Percentiles rank a stretch among this genome's conserved stretches.
phyloP scores from a whole-genome alignment of 2,888 invertebrate genomes.

The Camponotus fellah region DNA sequence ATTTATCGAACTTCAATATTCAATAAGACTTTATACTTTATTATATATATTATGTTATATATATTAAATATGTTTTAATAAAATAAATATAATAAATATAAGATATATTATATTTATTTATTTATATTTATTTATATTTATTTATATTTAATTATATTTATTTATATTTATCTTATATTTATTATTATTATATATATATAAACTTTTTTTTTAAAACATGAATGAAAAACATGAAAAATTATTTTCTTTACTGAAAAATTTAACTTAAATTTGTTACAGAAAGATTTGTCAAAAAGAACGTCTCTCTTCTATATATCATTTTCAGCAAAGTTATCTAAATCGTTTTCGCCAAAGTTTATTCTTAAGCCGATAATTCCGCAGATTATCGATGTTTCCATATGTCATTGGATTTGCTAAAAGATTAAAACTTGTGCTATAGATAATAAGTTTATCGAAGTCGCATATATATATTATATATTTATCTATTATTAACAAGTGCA shows the following conservation, averaged over 20 bases:
- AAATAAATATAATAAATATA: background rate
- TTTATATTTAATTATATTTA: too few relatives aligned
- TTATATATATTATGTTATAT: too few relatives aligned
- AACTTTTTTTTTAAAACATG: background rate
- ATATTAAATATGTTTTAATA: too few relatives aligned
- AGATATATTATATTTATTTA: too few relatives aligned
- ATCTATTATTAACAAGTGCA: background rate
- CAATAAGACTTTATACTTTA: background rate
- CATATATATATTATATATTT: background rate
- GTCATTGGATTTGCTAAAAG: background rate
- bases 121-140: too few relatives aligned
- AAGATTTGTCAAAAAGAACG: background rate
- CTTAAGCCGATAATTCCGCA: background rate
- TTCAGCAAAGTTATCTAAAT: conserved; percentile 3
- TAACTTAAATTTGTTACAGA: background rate
- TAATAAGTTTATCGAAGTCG: background rate
- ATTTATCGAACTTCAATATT: background rate
- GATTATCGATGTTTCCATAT: background rate
- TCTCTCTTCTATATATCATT: background rate
- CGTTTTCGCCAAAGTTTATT: background rate
- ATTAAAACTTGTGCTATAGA: conserved; percentile 2
- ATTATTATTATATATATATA: background rate
- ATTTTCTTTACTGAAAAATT: background rate
- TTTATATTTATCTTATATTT: too few relatives aligned
- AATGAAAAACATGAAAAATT: background rate